Evolutionary conservation across 2,797 vertebrate genomes (phyloP), one percentile per base, ranked within the genome.

Genomic region (Spinibarbus caldwelli): DNA sequence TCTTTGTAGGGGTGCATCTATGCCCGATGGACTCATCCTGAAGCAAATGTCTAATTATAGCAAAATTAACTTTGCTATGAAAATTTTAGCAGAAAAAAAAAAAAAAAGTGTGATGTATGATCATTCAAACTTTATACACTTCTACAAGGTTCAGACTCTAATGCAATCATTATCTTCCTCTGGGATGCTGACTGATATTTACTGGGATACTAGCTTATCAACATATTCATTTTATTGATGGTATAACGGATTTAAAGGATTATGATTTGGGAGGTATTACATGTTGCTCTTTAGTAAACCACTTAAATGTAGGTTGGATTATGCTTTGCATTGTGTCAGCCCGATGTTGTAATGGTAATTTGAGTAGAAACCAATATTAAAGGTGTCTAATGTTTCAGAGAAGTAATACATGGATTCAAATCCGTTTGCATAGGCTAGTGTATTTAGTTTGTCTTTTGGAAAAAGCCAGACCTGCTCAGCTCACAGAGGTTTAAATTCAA

Each of bases 341-440:
- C 38, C 23, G 1, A 47, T 7, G 29, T 15, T 36, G 45, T 41
- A 34, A n/a, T 62, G 4, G 41, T 45, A 21, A 73, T 57, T 59
- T 45, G 38, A 72, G 26, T 12, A 19, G 4, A 31, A 59, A n/a
- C 6, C 17, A 15, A 23, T 38, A 43, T 54, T 70, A 52, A 80
- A 54, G 34, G n/a, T 52, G 15, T 66, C 67, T 80, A 26, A 57
- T 76, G 83, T 89, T 80, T 92, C 85, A 31, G 49, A 52, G 45
- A 82, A 85, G 87, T 85, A 82, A 86, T 43, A 84, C 70, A 67
- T 85, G 78, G 88, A 89, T 85, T 85, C 78, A 90, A 76, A 84
- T 66, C 80, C 52, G 85, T 88, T 85, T 57, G 89, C 91, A 82
- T 90, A 87, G 89, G 91, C 89, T 91, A 88, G 87, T 89, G 89